Conservation (phyloP, 2,888 invertebrate genomes). For the Maniola hyperantus region DNA sequence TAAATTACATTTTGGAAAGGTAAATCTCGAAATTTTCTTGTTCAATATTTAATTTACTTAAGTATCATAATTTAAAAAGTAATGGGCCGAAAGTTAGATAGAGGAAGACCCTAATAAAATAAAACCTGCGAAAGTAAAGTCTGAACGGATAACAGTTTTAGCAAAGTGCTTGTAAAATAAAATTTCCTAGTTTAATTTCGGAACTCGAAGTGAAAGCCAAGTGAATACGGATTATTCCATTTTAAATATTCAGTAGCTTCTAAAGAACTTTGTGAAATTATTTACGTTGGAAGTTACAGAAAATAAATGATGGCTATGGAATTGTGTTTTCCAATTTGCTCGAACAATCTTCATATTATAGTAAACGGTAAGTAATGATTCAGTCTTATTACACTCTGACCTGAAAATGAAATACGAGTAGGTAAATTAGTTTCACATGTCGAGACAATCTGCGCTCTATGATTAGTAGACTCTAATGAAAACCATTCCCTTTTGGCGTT, state of each 20-base stretch:
- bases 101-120: constrained; percentile 21
- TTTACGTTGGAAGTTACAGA: not conserved
- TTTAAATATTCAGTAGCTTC: not conserved
- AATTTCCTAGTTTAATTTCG: constrained; percentile 10
- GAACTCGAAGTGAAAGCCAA: constrained; percentile 1
- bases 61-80: constrained; percentile 13
- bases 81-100: constrained; percentile 11
- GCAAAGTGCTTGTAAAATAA: constrained; percentile 15
- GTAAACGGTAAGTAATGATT: not conserved
- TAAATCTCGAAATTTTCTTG: constrained; percentile 7
- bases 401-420: constrained; percentile 1
- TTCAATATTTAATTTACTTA: constrained; percentile 13
- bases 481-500: constrained; percentile 4
- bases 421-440: constrained; percentile 9
- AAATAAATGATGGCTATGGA: not conserved
- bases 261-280: not conserved
- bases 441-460: not conserved
- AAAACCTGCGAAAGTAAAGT: constrained; percentile 15
- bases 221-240: constrained; percentile 10
- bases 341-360: not conserved
- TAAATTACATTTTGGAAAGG: not conserved
- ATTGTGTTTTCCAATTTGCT: not conserved
- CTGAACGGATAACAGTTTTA: constrained; percentile 9
- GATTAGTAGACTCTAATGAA: constrained; percentile 9
- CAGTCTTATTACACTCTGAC: not conserved